Evolutionary conservation across 2,113 vertebrate genomes (phyloP).

Genomic region (Phylloscopus trochiloides): DNA sequence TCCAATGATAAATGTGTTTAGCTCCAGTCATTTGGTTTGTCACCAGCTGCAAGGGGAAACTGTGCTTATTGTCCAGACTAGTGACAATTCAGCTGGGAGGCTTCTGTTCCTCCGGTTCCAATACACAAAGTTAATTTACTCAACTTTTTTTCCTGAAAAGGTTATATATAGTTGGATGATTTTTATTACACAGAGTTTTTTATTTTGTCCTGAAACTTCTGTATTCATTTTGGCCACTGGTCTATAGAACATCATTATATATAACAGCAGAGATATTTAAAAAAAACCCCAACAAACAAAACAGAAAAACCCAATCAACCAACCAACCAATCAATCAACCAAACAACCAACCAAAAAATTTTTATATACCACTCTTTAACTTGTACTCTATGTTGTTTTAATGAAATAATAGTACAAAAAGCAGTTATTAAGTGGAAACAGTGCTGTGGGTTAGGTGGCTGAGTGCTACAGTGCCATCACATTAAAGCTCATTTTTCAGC

Average conservation of each 20-base stretch:
- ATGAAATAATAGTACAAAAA: neutral
- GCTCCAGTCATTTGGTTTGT: neutral
- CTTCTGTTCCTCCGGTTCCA: neutral
- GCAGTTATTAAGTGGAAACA: neutral
- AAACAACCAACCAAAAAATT: neutral
- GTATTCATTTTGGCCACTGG: neutral
- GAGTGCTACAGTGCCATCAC: neutral
- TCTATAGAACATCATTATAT: neutral
- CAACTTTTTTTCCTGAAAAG: neutral
- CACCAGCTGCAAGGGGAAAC: neutral
- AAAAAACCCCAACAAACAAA: neutral
- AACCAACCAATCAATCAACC: neutral
- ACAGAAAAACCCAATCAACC: neutral
- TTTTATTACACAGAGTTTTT: neutral
- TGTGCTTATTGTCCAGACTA: neutral
- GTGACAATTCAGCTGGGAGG: neutral
- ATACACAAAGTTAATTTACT: neutral
- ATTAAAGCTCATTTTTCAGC: neutral
- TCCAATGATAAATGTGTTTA: neutral
- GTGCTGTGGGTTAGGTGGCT: neutral
- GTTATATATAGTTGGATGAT: neutral
- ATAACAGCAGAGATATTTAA: neutral
- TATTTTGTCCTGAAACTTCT: neutral
- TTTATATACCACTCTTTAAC: neutral
- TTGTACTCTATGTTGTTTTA: neutral